Base-by-base conservation (phyloP, 2,113 vertebrate genomes). In the Rutilus rutilus region DNA sequence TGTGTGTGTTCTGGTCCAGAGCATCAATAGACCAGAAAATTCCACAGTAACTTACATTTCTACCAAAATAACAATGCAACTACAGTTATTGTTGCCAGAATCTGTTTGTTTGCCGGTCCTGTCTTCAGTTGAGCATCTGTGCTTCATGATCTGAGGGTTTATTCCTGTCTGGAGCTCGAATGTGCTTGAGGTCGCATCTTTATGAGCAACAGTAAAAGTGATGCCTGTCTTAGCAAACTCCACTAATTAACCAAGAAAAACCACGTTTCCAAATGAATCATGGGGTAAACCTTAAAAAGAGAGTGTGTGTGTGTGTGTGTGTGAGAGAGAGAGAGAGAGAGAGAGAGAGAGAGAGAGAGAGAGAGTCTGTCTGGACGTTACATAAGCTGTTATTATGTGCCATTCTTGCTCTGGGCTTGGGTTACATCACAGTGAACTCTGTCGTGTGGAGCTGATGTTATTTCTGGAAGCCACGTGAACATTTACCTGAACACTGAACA, bases 341-440 rank as follows among this genome's bases (percentile, higher is more conserved):
- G 77, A 59, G 62, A 60, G n/a, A 80, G 47, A 25, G 50, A 60
- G n/a, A 62, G 47, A 21, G 52, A 36, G 52, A 10, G 21, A 78
- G 83, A 60, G 79, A 75, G 83, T 86, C 86, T 86, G 90, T 91
- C 87, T 91, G 93, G 93, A 93, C 91, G 76, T 94, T 93, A 90
- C 90, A 87, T 90, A 92, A 94, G 87, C 82, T 71, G 57, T 85
- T 87, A 88, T 93, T 90, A 93, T 92, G 78, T 82, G 87, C 84
- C 2, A 69, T 79, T 90, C 69, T 88, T 69, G 88, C 90, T 87
- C 42, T 36, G 5, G 89, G 76, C 80, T 89, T 74, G 8, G 2
- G 90, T 92, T 91, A 91, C 91, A 88, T 92, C 92, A 94, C 77
- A 67, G 27, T 88, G 89, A 90, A 88, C 88, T 86, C 74, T 90